Evolutionary conservation across 2,797 vertebrate species (phyloP).

Genomic region (Alfaro cultratus): DNA sequence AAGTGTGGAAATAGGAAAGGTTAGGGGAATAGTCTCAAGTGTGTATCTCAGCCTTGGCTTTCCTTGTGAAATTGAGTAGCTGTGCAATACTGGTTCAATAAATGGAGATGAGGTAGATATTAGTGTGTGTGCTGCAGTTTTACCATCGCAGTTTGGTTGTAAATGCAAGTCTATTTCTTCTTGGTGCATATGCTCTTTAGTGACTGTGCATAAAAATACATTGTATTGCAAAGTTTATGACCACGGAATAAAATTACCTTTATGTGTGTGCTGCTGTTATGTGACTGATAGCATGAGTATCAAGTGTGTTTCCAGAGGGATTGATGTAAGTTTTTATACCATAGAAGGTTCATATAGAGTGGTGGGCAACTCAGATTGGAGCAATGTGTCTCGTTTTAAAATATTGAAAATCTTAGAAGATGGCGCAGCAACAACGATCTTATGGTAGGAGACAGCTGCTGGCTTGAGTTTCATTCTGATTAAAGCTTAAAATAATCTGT

Average conservation of each 20-base stretch:
- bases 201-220: conserved; percentile 6
- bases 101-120: conserved; percentile 12
- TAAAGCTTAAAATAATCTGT: conserved; percentile 15
- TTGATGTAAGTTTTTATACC: conserved; percentile 21
- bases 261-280: conserved; percentile 13
- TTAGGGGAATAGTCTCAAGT: conserved; percentile 38
- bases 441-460: conserved; percentile 19
- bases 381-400: conserved; percentile 7
- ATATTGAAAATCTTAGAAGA: conserved; percentile 16
- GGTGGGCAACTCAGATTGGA: conserved; percentile 6
- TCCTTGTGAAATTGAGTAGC: conserved; percentile 34
- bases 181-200: neutral
- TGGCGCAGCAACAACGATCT: conserved; percentile 6
- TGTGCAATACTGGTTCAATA: neutral
- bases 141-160: neutral
- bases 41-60: conserved; percentile 28
- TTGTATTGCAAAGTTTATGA: conserved; percentile 2
- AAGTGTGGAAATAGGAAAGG: conserved; percentile 5
- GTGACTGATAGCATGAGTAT: conserved; percentile 43
- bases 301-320: conserved; percentile 39
- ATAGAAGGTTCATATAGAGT: conserved; percentile 12
- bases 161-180: neutral
- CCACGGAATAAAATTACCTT: neutral
- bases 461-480: conserved; percentile 15
- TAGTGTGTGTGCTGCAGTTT: neutral